Conservation (phyloP, 2,888 invertebrate species). For the Hipparchia sbordonii region DNA sequence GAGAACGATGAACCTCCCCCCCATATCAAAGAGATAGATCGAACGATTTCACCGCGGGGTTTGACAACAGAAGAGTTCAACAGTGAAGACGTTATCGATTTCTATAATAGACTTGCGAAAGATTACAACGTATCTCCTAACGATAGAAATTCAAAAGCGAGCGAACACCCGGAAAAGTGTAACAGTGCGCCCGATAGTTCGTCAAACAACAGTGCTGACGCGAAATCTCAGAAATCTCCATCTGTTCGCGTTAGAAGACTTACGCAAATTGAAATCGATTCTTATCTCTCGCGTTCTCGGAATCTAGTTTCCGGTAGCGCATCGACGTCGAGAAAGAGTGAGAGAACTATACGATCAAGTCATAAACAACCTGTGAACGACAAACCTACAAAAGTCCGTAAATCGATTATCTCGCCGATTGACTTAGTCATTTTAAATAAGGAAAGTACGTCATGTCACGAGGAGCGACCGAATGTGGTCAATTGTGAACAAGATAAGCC, state of each 20-base stretch:
- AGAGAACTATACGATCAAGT: background rate
- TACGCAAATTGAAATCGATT: constrained; percentile 39
- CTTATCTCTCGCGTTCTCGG: constrained; percentile 40
- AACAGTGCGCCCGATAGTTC: constrained; percentile 2
- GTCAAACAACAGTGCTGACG: background rate
- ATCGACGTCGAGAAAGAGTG: background rate
- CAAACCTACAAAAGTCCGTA: background rate
- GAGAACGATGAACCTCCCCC: constrained; percentile 60
- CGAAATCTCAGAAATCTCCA: constrained; percentile 24
- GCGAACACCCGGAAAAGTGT: background rate
- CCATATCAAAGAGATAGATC: constrained; percentile 44
- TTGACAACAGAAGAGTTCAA: constrained; percentile 53
- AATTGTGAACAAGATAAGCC: too few relatives aligned
- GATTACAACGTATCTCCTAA: constrained; percentile 41
- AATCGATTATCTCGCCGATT: background rate
- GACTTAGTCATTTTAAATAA: too few relatives aligned
- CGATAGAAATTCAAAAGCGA: background rate
- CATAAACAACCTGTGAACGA: background rate
- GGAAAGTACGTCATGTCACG: background rate
- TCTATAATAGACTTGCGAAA: constrained; percentile 52
- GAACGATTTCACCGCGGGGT: constrained; percentile 51
- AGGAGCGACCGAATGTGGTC: too few relatives aligned
- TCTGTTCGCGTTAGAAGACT: constrained; percentile 38
- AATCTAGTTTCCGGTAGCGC: background rate
- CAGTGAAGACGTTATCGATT: constrained; percentile 52